Evolutionary conservation across 2,113 vertebrate genomes (phyloP).

Genomic region (Ageneiosus marmoratus): DNA sequence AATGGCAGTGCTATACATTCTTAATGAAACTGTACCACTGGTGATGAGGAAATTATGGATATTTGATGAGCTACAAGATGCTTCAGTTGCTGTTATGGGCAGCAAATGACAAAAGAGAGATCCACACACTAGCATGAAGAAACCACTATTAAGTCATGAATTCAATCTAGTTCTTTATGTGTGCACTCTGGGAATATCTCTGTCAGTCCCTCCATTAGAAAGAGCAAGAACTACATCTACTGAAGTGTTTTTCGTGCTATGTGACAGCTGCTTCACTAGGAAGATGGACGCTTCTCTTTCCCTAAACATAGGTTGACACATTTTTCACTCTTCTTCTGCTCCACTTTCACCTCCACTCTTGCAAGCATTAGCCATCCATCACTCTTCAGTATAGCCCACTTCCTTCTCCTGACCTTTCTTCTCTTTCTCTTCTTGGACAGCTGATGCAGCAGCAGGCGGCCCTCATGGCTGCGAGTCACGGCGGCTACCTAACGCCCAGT

Average conservation of each 20-base stretch:
- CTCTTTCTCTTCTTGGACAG: constrained; percentile 70
- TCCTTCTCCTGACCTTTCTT: constrained; percentile 59
- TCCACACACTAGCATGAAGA: constrained; percentile 40
- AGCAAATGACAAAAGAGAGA: constrained; percentile 20
- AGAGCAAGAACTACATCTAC: constrained; percentile 66
- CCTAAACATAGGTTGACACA: constrained; percentile 78
- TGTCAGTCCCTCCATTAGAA: constrained; percentile 30
- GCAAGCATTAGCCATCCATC: constrained; percentile 71
- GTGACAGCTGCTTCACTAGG: constrained; percentile 72
- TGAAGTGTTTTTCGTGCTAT: constrained; percentile 66
- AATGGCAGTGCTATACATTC: neutral
- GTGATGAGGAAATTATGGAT: constrained; percentile 13
- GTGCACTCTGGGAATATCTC: constrained; percentile 67
- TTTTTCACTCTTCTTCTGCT: constrained; percentile 69
- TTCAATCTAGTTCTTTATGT: constrained; percentile 48
- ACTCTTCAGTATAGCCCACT: constrained; percentile 64
- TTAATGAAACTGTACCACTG: constrained; percentile 9
- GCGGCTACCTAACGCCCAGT: constrained; percentile 92
- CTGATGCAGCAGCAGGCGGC: constrained; percentile 99
- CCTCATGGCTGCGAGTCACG: constrained; percentile 91
- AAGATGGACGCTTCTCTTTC: constrained; percentile 71
- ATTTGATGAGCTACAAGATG: neutral
- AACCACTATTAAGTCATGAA: constrained; percentile 42
- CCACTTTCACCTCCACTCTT: constrained; percentile 69
- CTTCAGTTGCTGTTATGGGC: neutral